Conservation (phyloP, 53 echinoderm and acorn worm species). For the Luidia sarsii region DNA sequence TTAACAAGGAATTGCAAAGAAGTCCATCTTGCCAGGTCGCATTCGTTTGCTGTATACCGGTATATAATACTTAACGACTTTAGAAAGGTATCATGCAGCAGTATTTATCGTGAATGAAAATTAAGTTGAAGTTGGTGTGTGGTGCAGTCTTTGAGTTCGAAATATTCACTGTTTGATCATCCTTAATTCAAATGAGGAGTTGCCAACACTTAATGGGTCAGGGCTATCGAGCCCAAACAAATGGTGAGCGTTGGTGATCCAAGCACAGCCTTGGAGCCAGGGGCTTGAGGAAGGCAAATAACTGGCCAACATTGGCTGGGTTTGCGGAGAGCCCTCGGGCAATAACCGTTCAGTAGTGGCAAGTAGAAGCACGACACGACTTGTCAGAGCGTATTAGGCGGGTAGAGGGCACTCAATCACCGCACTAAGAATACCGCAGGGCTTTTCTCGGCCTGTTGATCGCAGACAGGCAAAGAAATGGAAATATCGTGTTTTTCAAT, state of each 20-base stretch:
- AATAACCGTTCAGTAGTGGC: neutral
- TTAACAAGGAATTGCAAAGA: too few relatives aligned
- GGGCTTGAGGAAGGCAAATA: constrained; percentile 10
- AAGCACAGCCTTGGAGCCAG: neutral
- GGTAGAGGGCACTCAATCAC: constrained; percentile 38
- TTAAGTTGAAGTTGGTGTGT: too few relatives aligned
- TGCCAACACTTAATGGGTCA: neutral
- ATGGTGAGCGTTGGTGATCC: neutral
- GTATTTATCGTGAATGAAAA: too few relatives aligned
- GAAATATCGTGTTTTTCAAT: constrained; percentile 34
- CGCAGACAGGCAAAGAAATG: constrained; percentile 5
- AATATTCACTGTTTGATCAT: too few relatives aligned
- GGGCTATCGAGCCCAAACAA: constrained; percentile 16
- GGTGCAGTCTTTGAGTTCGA: too few relatives aligned
- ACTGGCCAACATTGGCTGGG: neutral
- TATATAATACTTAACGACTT: too few relatives aligned
- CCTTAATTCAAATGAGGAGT: neutral
- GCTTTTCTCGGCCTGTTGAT: neutral
- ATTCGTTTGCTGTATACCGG: too few relatives aligned
- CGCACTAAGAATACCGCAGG: neutral
- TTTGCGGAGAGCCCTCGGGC: constrained; percentile 1
- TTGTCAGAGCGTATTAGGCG: constrained; percentile 36
- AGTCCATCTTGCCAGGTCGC: too few relatives aligned
- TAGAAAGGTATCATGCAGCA: too few relatives aligned
- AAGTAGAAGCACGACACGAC: constrained; percentile 4